phyloP scores from a whole-genome alignment of 2,797 vertebrate species.

The Periophthalmus magnuspinnatus region DNA sequence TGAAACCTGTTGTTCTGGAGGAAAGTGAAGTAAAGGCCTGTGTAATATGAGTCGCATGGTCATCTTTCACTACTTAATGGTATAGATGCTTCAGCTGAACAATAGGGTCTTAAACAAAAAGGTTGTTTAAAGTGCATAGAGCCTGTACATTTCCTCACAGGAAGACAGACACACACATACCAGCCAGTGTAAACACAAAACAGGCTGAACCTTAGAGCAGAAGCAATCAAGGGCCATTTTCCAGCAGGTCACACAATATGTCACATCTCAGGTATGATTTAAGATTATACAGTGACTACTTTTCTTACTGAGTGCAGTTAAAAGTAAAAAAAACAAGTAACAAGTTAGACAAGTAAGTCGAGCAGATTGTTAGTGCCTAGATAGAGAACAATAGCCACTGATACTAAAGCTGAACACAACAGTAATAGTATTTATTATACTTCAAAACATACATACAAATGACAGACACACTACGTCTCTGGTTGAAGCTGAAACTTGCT shows the following conservation, averaged over 20 bases:
- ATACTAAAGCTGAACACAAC: too few relatives aligned
- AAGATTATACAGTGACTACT: not conserved
- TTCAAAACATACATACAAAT: not conserved
- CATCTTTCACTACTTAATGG: constrained; percentile 25
- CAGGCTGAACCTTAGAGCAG: constrained; percentile 8
- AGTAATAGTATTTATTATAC: not conserved
- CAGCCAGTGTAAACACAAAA: constrained; percentile 14
- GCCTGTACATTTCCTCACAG: constrained; percentile 52
- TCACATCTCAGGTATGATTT: not conserved
- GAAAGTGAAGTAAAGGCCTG: constrained; percentile 28
- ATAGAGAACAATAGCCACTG: too few relatives aligned
- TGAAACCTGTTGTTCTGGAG: constrained; percentile 24
- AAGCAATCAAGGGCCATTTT: not conserved
- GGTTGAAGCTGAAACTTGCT: too few relatives aligned
- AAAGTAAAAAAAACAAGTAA: too few relatives aligned
- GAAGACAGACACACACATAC: constrained; percentile 38
- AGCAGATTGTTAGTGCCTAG: too few relatives aligned
- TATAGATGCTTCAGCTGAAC: constrained; percentile 26
- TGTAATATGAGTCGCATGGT: constrained; percentile 27
- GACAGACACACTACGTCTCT: too few relatives aligned
- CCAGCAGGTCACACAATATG: not conserved
- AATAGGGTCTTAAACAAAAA: constrained; percentile 46
- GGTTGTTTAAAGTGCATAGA: constrained; percentile 23
- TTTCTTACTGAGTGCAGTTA: not conserved
- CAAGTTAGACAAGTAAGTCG: too few relatives aligned